These are phyloP conservation scores for Phalacrocorax carbo DNA, from an alignment of 2,113 vertebrate genomes.

Conservation along the genomic window DNA sequence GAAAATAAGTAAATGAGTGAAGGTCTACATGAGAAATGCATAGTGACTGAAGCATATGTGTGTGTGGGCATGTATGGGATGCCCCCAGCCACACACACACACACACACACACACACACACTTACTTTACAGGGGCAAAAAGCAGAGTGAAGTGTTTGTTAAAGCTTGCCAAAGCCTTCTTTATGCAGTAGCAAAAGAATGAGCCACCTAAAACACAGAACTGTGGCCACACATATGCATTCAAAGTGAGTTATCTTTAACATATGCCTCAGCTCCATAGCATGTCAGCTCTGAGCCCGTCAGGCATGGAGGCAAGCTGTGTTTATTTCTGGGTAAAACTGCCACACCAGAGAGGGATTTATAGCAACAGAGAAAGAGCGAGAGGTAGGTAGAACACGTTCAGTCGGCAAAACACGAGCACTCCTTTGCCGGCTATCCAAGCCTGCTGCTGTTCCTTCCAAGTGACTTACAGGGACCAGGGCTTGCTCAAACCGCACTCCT, in stretches of 20 bases:
- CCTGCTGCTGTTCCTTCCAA: not conserved
- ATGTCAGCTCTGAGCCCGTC: not conserved
- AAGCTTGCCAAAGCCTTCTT: not conserved
- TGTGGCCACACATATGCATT: not conserved
- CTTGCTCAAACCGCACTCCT: not conserved
- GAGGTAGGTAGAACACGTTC: constrained; percentile 32
- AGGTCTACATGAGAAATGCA: not conserved
- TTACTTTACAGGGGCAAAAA: not conserved
- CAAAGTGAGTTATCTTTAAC: constrained; percentile 13
- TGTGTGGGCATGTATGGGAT: not conserved
- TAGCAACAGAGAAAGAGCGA: not conserved
- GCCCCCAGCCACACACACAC: no score
- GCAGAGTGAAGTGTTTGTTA: not conserved
- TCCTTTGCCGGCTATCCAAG: not conserved
- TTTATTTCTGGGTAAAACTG: constrained; percentile 45
- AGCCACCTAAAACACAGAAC: not conserved
- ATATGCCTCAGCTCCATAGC: not conserved
- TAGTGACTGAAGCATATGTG: not conserved
- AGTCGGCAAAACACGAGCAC: not conserved
- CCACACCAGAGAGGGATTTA: constrained; percentile 11
- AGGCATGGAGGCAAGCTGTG: not conserved
- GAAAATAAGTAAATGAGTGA: not conserved
- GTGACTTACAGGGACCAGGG: not conserved
- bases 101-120: not conserved
- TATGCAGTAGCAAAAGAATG: not conserved